Evolutionary conservation across 2,888 invertebrate genomes (phyloP).

Genomic region (Pemphredon lugubris): DNA sequence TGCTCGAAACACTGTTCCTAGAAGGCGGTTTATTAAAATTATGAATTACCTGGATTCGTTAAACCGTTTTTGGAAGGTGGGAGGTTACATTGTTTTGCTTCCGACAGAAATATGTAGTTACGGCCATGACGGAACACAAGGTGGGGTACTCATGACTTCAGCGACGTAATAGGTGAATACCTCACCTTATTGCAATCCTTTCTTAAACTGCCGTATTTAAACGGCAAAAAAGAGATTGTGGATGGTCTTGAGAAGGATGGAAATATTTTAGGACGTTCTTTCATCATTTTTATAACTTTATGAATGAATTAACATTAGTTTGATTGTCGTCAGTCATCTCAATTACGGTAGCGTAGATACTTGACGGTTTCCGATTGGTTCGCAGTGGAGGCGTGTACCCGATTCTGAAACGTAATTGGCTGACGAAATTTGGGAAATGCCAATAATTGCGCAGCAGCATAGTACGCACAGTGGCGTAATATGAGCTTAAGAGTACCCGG

Average conservation of each 20-base stretch:
- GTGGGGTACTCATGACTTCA: constrained; percentile 56
- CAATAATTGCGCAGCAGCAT: constrained; percentile 51
- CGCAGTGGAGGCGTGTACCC: constrained; percentile 57
- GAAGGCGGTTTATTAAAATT: too few species aligned
- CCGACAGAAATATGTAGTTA: too few species aligned
- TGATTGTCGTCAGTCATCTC: constrained; percentile 62
- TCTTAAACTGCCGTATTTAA: constrained; percentile 6
- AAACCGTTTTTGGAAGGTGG: too few species aligned
- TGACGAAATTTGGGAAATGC: constrained; percentile 46
- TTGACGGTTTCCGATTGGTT: constrained; percentile 51
- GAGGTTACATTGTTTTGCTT: too few species aligned
- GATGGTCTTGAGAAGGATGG: constrained; percentile 14
- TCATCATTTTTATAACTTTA: constrained; percentile 36
- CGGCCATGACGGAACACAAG: too few species aligned
- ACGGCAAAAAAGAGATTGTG: background rate
- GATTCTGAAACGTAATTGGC: constrained; percentile 47
- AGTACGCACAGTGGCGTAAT: constrained; percentile 52
- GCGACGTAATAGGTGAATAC: constrained; percentile 59
- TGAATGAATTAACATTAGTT: too few species aligned
- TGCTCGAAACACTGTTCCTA: too few species aligned
- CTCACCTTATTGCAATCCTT: constrained; percentile 33
- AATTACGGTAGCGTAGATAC: constrained; percentile 43
- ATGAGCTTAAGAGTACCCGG: constrained; percentile 39
- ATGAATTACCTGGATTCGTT: too few species aligned
- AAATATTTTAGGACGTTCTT: constrained; percentile 19